phyloP scores from a whole-genome alignment of 2,113 vertebrate genomes.

The Glareola pratincola region DNA sequence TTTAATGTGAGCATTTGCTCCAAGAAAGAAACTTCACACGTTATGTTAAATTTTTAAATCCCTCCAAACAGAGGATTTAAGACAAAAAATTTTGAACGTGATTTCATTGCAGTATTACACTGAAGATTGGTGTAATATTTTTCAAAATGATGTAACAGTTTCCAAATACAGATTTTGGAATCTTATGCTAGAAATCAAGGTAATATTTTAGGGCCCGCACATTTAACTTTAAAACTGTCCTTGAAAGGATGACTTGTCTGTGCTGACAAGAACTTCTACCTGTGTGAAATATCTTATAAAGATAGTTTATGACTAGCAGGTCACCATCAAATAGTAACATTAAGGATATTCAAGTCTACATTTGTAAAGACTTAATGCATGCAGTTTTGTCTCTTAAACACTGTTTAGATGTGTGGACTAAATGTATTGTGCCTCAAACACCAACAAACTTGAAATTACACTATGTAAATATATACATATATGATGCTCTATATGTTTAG shows the following conservation, averaged over 20 bases:
- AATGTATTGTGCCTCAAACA: slow-evolving; percentile 75
- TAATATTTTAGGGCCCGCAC: slow-evolving; percentile 51
- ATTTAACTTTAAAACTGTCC: slow-evolving; percentile 64
- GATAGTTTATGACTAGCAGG: slow-evolving; percentile 72
- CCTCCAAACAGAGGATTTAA: slow-evolving; percentile 36
- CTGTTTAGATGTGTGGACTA: slow-evolving; percentile 69
- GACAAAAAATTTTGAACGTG: slow-evolving; percentile 53
- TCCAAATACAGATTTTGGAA: slow-evolving; percentile 63
- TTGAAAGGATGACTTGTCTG: slow-evolving; percentile 62
- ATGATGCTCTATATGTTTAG: slow-evolving; percentile 63
- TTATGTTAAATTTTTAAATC: slow-evolving; percentile 37
- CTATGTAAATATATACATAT: slow-evolving; percentile 66
- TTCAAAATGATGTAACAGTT: slow-evolving; percentile 47
- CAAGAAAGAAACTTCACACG: slow-evolving; percentile 45
- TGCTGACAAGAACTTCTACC: slow-evolving; percentile 65
- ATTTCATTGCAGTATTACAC: slow-evolving; percentile 65
- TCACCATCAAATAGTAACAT: slow-evolving; percentile 76
- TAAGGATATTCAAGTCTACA: slow-evolving; percentile 71
- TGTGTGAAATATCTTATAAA: slow-evolving; percentile 79
- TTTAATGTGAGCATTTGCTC: slow-evolving; percentile 33
- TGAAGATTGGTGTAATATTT: slow-evolving; percentile 43
- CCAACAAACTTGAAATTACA: slow-evolving; percentile 67
- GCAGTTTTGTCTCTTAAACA: slow-evolving; percentile 69
- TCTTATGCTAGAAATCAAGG: slow-evolving; percentile 59
- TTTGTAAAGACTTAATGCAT: slow-evolving; percentile 69